These are phyloP conservation scores for Smutsia temminckii DNA, from an alignment of 2,797 vertebrate species.

Conservation along the genomic window DNA sequence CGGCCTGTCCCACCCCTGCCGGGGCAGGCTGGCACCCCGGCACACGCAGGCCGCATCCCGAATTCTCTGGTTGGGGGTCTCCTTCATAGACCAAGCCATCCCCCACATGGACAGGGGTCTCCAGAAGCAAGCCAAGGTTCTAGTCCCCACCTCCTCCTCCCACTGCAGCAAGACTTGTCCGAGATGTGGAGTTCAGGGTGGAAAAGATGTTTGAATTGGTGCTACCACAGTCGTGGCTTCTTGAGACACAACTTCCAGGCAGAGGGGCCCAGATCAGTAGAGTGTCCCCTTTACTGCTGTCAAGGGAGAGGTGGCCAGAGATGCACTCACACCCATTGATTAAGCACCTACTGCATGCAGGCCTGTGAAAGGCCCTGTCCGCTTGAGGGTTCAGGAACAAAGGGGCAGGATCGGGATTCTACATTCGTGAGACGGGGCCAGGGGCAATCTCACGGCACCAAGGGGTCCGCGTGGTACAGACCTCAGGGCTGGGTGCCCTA, in stretches of 20 bases:
- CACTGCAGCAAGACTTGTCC: no score
- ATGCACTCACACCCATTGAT: rapidly evolving
- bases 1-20: neutral
- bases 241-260: neutral
- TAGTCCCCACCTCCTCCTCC: neutral
- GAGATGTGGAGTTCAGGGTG: no score
- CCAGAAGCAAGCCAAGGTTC: neutral
- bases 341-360: neutral
- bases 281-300: neutral
- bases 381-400: neutral
- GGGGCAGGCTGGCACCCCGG: no score
- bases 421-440: rapidly evolving
- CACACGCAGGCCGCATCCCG: rapidly evolving
- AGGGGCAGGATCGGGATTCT: neutral
- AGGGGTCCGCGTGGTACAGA: rapidly evolving
- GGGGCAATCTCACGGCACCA: rapidly evolving
- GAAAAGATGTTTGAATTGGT: neutral
- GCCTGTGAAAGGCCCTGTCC: neutral
- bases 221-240: neutral
- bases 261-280: neutral
- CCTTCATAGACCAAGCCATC: neutral
- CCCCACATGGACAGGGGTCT: rapidly evolving
- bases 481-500: rapidly evolving
- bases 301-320: neutral
- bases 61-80: neutral